A percentile compares a stretch with the other conserved stretches of the same genome.
Evolutionary conservation across 2,113 vertebrate species (phyloP).

Genomic region (Vimba vimba): DNA sequence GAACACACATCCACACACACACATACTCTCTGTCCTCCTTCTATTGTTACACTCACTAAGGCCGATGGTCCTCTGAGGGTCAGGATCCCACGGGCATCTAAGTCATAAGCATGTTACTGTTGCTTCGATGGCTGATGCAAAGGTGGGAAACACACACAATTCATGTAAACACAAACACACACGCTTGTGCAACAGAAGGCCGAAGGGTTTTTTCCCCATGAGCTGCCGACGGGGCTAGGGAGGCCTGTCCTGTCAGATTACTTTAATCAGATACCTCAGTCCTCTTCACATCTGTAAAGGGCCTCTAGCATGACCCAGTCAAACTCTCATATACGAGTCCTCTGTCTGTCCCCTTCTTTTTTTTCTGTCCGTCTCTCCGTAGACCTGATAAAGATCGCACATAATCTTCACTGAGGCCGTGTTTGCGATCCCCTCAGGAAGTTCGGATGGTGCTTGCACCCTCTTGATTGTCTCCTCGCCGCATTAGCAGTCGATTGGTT

Average conservation of each 20-base stretch:
- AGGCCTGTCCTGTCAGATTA: slow-evolving; percentile 69
- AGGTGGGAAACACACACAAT: slow-evolving; percentile 30
- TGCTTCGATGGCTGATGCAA: slow-evolving; percentile 34
- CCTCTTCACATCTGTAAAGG: slow-evolving; percentile 30
- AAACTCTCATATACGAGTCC: neutral
- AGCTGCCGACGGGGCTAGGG: slow-evolving; percentile 45
- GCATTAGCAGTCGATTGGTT: slow-evolving; percentile 22
- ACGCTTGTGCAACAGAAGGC: slow-evolving; percentile 38
- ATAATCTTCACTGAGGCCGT: neutral
- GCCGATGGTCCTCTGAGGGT: slow-evolving; percentile 14
- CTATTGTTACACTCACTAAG: neutral
- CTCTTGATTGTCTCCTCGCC: neutral
- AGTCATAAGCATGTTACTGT: slow-evolving; percentile 17
- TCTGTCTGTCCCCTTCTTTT: slow-evolving; percentile 50
- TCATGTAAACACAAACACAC: slow-evolving; percentile 22
- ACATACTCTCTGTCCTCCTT: neutral
- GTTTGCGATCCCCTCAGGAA: slow-evolving; percentile 6
- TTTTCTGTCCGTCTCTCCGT: slow-evolving; percentile 28
- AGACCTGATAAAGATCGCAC: neutral
- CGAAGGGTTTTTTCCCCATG: slow-evolving; percentile 62
- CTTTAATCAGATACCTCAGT: slow-evolving; percentile 70
- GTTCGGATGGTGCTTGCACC: neutral
- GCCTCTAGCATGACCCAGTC: slow-evolving; percentile 25
- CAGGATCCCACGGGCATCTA: slow-evolving; percentile 19
- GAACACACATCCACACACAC: slow-evolving; percentile 33